Conservation (phyloP, 2,113 vertebrate genomes). For the Cyrtonyx montezumae region DNA sequence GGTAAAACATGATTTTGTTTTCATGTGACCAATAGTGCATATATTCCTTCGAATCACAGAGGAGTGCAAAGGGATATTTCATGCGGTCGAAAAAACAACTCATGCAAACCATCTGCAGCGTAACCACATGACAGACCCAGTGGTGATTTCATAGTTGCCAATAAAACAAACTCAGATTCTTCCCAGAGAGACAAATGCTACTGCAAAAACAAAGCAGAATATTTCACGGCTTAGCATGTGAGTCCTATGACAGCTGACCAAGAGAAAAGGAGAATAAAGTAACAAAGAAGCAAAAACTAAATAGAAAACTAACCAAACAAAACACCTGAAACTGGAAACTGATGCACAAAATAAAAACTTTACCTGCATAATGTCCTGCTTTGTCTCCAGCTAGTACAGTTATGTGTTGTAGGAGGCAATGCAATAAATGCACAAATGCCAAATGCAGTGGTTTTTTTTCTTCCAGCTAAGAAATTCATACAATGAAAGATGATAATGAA, state of each 20-base stretch:
- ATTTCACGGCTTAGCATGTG: constrained; percentile 24
- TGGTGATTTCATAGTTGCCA: constrained; percentile 74
- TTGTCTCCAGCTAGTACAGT: neutral
- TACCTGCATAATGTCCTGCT: neutral
- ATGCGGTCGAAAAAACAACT: constrained; percentile 60
- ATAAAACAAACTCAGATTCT: constrained; percentile 63
- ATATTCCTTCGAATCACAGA: constrained; percentile 62
- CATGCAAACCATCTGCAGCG: constrained; percentile 72
- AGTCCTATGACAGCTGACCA: constrained; percentile 41
- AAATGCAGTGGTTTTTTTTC: neutral
- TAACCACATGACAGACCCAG: constrained; percentile 70
- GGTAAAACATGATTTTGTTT: constrained; percentile 64
- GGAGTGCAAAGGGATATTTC: constrained; percentile 61
- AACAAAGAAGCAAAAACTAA: neutral
- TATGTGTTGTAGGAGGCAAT: fast-evolving
- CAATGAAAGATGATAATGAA: neutral
- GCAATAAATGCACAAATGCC: neutral
- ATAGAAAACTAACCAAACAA: constrained; percentile 3
- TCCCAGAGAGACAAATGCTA: constrained; percentile 65
- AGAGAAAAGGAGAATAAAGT: constrained; percentile 32
- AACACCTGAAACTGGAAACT: neutral
- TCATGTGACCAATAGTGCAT: constrained; percentile 56
- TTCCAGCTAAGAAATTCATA: neutral
- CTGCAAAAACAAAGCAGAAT: constrained; percentile 54
- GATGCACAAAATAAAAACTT: neutral